A percentile compares a stretch with the other conserved stretches of the same genome.
Evolutionary conservation across 1,140 invertebrate genomes (phyloP).

Genomic region (Drosophila burlai): DNA sequence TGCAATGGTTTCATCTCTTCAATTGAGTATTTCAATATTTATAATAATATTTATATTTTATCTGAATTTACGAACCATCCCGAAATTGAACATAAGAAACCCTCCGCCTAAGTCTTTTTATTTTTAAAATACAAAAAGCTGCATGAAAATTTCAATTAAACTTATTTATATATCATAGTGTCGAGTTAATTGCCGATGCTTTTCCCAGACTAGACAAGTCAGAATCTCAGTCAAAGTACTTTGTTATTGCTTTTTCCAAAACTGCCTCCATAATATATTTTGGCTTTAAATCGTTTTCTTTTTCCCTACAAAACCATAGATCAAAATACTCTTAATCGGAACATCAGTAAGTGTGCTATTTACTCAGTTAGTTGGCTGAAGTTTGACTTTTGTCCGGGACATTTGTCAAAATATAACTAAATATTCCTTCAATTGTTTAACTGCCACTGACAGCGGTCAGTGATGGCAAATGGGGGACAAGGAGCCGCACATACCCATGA

Average conservation of each 20-base stretch:
- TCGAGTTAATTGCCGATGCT: background rate
- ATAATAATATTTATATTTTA: background rate
- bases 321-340: conserved; percentile 15
- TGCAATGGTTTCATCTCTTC: too few relatives aligned
- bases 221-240: background rate
- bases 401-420: conserved; percentile 46
- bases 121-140: background rate
- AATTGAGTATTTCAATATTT: too few relatives aligned
- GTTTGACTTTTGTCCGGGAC: conserved; percentile 5
- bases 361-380: conserved; percentile 11
- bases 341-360: conserved; percentile 18
- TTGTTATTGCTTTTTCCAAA: background rate
- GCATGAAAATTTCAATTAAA: background rate
- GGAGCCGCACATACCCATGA: background rate
- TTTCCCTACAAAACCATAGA: conserved; percentile 7
- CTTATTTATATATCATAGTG: background rate
- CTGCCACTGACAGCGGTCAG: conserved; percentile 46
- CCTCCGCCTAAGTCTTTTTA: background rate
- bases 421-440: conserved; percentile 41
- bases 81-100: background rate
- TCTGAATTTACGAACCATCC: too few relatives aligned
- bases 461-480: background rate
- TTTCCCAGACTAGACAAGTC: background rate
- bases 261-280: background rate
- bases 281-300: background rate